phyloP scores from a whole-genome alignment of 2,888 invertebrate species.

The Chymomyza fuscimana region DNA sequence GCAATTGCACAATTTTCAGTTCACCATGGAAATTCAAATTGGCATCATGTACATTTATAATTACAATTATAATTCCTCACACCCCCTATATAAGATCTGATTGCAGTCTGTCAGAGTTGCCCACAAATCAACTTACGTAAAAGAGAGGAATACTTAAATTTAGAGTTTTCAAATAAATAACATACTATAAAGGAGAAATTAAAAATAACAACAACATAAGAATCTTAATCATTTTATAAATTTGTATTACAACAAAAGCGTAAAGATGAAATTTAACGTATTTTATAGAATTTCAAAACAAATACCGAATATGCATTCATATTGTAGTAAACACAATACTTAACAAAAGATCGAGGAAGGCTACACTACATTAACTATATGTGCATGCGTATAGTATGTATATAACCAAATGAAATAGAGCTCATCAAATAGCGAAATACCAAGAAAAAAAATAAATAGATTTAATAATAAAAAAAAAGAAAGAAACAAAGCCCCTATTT shows the following conservation, averaged over 20 bases:
- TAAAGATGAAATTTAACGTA: neutral
- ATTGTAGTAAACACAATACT: neutral
- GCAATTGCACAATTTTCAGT: slow-evolving; percentile 16
- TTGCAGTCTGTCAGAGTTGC: no score
- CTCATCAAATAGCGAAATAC: no score
- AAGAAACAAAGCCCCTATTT: slow-evolving; percentile 14
- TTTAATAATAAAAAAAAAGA: neutral
- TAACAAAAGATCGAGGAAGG: neutral
- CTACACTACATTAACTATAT: neutral
- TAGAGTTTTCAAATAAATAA: no score
- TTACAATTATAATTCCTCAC: neutral
- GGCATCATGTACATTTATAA: slow-evolving; percentile 9
- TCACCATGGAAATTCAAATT: slow-evolving; percentile 20
- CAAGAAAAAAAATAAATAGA: neutral
- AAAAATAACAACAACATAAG: no score
- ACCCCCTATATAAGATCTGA: neutral
- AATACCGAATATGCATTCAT: neutral
- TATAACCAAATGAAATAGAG: no score
- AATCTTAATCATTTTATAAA: no score
- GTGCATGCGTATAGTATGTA: no score
- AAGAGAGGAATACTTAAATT: no score
- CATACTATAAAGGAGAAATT: no score
- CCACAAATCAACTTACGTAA: no score
- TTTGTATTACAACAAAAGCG: no score
- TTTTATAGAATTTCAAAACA: neutral